Percentiles rank a stretch among this genome's conserved stretches.
Conservation (phyloP, 2,888 invertebrate species). For the Drosophila suboccidentalis region DNA sequence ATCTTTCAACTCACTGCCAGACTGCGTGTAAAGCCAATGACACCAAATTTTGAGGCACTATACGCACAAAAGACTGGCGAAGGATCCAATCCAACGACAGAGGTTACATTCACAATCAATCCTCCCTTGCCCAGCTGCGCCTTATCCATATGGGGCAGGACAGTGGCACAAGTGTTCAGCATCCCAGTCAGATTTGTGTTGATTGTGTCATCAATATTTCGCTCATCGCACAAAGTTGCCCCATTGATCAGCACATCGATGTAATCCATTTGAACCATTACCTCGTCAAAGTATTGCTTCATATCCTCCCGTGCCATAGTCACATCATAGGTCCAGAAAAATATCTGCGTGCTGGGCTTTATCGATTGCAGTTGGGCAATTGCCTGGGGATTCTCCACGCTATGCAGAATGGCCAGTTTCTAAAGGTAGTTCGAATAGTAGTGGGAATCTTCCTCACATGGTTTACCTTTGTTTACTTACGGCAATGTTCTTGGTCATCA, state of each 20-base stretch:
- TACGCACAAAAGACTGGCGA: slow-evolving; percentile 81
- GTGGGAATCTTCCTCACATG: slow-evolving; percentile 18
- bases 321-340: slow-evolving; percentile 77
- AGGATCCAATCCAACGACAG: slow-evolving; percentile 80
- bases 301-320: slow-evolving; percentile 77
- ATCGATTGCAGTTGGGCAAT: slow-evolving; percentile 65
- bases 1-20: slow-evolving; percentile 70
- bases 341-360: slow-evolving; percentile 65
- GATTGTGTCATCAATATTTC: slow-evolving; percentile 69
- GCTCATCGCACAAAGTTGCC: slow-evolving; percentile 71
- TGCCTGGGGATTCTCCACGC: slow-evolving; percentile 64
- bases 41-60: slow-evolving; percentile 84
- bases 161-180: slow-evolving; percentile 79
- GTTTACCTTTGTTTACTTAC: slow-evolving; percentile 58
- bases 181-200: slow-evolving; percentile 76
- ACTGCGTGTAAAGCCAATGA: slow-evolving; percentile 84
- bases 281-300: slow-evolving; percentile 76
- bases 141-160: slow-evolving; percentile 84
- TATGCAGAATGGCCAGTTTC: slow-evolving; percentile 80
- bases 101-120: slow-evolving; percentile 84
- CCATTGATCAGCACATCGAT: slow-evolving; percentile 81
- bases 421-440: slow-evolving; percentile 26
- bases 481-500: slow-evolving; percentile 74
- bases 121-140: slow-evolving; percentile 84
- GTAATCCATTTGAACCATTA: slow-evolving; percentile 75